Base-by-base conservation (phyloP, 2,888 invertebrate genomes). In the Volucella inanis region DNA sequence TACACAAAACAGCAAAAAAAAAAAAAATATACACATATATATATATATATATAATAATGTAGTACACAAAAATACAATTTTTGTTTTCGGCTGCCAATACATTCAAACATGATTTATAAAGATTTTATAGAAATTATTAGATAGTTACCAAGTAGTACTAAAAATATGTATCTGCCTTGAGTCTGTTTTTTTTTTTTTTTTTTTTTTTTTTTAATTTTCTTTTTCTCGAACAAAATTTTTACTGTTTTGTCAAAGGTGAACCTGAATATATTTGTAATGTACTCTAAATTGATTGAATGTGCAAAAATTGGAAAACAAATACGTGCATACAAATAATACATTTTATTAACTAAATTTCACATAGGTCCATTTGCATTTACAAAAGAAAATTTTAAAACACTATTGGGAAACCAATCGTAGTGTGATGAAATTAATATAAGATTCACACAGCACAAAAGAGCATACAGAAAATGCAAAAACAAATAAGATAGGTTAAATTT, bases 1-100 rank as follows among this genome's bases (percentile, higher is more conserved):
- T 67, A 70, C 18, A 84, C 84, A 84, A 84, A 84, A 84, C 84
- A 84, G 84, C 57, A 84, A 84, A 84, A 84, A 80, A 39, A 22
- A 22, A 22, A n/a, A n/a, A n/a, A n/a, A n/a, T n/a, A n/a, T n/a
- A n/a, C n/a, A n/a, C n/a, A n/a, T n/a, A n/a, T n/a, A n/a, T n/a
- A n/a, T n/a, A n/a, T n/a, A n/a, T n/a, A n/a, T n/a, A n/a, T n/a
- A n/a, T n/a, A n/a, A n/a, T 2, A 31, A 31, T 31, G 15, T 38
- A 57, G 41, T 43, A 57, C 15, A 50, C 15, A 59, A 52, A 59
- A 50, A 71, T 57, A 43, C 57, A n/a, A 49, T 55, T 43, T 49
- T 50, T 31, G 54, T 65, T 50, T 62, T 68, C 18, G 38, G 52
- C 38, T 76, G 52, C 14, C 62, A 50, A 57, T 70, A 9, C 55